These are phyloP conservation scores for Acipenser transmontanus DNA, from an alignment of 2,797 vertebrate species.

Conservation along the genomic window DNA sequence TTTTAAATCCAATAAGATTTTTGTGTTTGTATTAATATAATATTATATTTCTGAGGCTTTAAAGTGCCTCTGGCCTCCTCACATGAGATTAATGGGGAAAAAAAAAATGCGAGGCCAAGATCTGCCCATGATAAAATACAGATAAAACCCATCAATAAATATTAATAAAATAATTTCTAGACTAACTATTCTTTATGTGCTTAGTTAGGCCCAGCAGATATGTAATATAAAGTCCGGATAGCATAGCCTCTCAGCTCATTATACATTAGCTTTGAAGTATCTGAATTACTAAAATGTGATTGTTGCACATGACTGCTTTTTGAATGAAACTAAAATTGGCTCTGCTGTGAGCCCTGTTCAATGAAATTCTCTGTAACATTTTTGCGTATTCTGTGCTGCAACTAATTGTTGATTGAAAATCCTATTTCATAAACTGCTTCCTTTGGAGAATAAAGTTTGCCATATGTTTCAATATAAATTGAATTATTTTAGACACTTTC, in stretches of 20 bases:
- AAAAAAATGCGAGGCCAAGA: neutral
- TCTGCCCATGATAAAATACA: neutral
- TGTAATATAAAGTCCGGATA: slow-evolving; percentile 5
- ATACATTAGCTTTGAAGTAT: slow-evolving; percentile 3
- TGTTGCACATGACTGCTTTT: slow-evolving; percentile 7
- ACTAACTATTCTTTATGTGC: neutral
- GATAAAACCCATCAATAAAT: neutral
- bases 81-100: slow-evolving; percentile 9
- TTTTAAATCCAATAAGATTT: too few relatives aligned
- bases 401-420: neutral
- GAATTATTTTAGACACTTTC: too few relatives aligned
- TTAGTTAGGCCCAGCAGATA: neutral
- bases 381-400: neutral
- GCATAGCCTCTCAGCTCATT: slow-evolving; percentile 5
- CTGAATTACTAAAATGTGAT: slow-evolving; percentile 9
- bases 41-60: neutral
- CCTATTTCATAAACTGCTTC: neutral
- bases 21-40: too few relatives aligned
- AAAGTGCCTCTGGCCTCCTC: slow-evolving; percentile 7
- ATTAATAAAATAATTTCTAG: neutral
- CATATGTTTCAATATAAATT: too few relatives aligned
- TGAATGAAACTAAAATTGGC: slow-evolving; percentile 13
- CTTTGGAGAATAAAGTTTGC: too few relatives aligned
- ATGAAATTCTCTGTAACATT: neutral
- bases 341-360: neutral